Evolutionary conservation across 2,888 invertebrate species (phyloP), one percentile per base, ranked within the genome.

Genomic region (Cephus spinipes): DNA sequence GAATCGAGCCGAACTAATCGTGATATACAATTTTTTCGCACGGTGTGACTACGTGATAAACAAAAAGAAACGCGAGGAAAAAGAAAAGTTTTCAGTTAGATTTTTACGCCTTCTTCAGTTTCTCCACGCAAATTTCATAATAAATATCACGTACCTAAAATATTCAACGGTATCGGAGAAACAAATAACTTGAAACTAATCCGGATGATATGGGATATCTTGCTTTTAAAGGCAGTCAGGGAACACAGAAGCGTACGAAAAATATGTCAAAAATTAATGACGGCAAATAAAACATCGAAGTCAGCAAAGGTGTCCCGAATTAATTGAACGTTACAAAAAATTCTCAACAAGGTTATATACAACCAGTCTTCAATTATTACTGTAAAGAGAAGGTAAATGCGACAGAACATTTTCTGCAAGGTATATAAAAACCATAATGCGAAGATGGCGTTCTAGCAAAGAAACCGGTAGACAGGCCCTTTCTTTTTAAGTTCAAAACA

Each of bases 401-500:
- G 15, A 55, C 9, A 9, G 23, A 55, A 23, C 23, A 1, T 23
- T 55, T 55, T 55, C 55, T 55, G 15, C 55, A 23, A 23, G 23
- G 55, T 55, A 23, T 55, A 55, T 55, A 23, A 55, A 55, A 55
- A 55, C 23, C 55, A 6, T 33, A 71, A 71, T 12, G 71, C 71
- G 23, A 71, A 71, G 32, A 33, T 23, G 71, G 71, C 71, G 31
- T 33, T 33, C 31, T 71, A 23, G 71, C 71, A 2, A 23, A 55
- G 55, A 55, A 55, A 55, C 55, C 55, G 55, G 55, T 55, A 23
- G 55, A 23, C 55, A 2, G 23, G 55, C 23, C 55, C 23, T 55
- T 55, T 55, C 36, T 69, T 31, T 69, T 69, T 77, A 81, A 79
- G 78, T 81, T 78, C 78, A 76, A 78, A 79, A 77, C 78, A 79